Evolutionary conservation across 2,113 vertebrate genomes (phyloP).

Genomic region (Passer domesticus): DNA sequence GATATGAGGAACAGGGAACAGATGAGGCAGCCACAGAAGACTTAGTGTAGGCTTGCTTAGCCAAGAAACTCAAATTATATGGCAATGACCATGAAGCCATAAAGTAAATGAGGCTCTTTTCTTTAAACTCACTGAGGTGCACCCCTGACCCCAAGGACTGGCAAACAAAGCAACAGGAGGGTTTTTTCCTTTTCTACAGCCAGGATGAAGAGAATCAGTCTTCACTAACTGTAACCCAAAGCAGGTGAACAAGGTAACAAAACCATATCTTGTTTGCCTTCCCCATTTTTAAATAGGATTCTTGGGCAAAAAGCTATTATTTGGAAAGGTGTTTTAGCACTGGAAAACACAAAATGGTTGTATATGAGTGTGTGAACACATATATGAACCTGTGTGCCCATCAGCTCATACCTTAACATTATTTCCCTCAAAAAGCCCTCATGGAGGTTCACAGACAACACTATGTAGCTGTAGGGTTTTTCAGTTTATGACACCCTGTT

Average conservation of each 20-base stretch:
- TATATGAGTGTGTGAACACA: neutral
- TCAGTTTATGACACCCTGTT: neutral
- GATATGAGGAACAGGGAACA: rapidly evolving
- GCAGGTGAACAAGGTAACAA: neutral
- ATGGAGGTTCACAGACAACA: neutral
- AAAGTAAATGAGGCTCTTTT: neutral
- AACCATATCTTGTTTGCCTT: neutral
- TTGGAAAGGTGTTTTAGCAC: neutral
- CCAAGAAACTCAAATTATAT: neutral
- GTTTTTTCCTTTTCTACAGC: neutral
- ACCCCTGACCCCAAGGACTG: neutral
- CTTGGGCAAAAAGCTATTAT: neutral
- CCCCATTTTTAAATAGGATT: neutral
- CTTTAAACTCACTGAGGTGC: neutral
- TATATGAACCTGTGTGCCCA: neutral
- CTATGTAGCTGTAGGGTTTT: neutral
- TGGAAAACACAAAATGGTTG: neutral
- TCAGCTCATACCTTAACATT: neutral
- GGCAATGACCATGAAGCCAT: neutral
- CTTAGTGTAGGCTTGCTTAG: neutral
- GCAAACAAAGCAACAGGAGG: neutral
- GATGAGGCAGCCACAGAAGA: neutral
- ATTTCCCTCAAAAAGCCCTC: neutral
- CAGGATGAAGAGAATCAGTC: neutral
- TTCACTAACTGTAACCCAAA: neutral